These are phyloP conservation scores for Aptenodytes forsteri DNA, from an alignment of 2,113 vertebrate species.

Conservation along the genomic window DNA sequence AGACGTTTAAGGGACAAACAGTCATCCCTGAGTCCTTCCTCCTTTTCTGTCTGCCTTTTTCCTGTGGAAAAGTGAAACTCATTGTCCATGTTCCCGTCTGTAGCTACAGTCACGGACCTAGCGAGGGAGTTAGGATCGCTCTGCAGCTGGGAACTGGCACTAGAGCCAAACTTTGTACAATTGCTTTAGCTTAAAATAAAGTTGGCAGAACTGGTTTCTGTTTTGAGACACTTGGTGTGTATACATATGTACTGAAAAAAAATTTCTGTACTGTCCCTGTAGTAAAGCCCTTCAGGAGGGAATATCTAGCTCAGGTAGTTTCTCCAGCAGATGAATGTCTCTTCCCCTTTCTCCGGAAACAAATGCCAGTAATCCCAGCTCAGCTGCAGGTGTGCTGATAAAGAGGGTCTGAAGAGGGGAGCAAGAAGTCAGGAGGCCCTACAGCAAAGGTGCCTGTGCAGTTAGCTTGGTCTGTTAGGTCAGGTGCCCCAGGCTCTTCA, in stretches of 20 bases:
- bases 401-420: background rate
- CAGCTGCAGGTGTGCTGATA: background rate
- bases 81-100: rapidly evolving
- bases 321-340: background rate
- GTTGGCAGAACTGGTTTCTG: background rate
- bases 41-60: background rate
- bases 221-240: background rate
- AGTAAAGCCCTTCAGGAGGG: background rate
- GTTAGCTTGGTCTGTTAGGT: background rate
- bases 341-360: background rate
- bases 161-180: background rate
- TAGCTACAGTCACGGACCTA: background rate
- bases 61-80: background rate
- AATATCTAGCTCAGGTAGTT: background rate
- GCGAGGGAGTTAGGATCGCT: background rate
- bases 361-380: background rate
- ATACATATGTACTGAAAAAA: background rate
- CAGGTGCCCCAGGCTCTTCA: background rate
- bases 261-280: background rate
- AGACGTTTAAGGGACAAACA: rapidly evolving
- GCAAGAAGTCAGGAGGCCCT: background rate
- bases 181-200: background rate
- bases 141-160: background rate
- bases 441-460: background rate
- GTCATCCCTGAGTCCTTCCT: background rate